phyloP scores from a whole-genome alignment of 2,113 vertebrate genomes.

The Talpa occidentalis region DNA sequence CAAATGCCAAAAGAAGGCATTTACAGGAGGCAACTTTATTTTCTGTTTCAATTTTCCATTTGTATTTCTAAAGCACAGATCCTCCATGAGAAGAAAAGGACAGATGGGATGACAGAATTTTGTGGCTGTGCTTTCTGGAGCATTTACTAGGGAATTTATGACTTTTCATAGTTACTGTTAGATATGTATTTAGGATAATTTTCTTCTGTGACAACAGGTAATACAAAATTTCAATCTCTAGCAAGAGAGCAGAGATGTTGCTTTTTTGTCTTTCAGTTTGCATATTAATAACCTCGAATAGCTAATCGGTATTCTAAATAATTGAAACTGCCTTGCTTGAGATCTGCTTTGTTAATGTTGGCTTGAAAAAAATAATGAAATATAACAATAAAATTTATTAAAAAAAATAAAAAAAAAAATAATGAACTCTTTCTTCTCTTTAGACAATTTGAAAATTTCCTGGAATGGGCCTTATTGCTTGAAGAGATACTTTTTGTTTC shows the following conservation, averaged over 20 bases:
- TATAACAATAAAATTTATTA: too few relatives aligned
- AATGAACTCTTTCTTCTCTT: neutral
- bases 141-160: conserved; percentile 43
- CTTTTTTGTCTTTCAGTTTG: conserved; percentile 36
- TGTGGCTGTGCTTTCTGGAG: conserved; percentile 28
- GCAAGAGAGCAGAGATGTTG: neutral
- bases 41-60: neutral
- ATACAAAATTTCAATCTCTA: conserved; percentile 56
- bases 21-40: neutral
- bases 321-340: conserved; percentile 51
- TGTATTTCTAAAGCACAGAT: conserved; percentile 12
- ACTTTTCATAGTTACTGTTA: neutral
- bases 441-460: neutral
- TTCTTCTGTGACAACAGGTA: conserved; percentile 71
- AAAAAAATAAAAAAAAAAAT: neutral
- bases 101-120: conserved; percentile 34
- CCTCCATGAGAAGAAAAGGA: conserved; percentile 6
- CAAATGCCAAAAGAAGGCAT: neutral
- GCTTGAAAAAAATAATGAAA: neutral
- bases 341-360: conserved; percentile 25
- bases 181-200: conserved; percentile 36
- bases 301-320: conserved; percentile 37
- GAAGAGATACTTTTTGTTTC: neutral
- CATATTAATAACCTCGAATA: conserved; percentile 40
- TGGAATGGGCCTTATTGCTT: neutral